Evolutionary conservation across 2,113 vertebrate species (phyloP).

Genomic region (Synchiropus splendidus): DNA sequence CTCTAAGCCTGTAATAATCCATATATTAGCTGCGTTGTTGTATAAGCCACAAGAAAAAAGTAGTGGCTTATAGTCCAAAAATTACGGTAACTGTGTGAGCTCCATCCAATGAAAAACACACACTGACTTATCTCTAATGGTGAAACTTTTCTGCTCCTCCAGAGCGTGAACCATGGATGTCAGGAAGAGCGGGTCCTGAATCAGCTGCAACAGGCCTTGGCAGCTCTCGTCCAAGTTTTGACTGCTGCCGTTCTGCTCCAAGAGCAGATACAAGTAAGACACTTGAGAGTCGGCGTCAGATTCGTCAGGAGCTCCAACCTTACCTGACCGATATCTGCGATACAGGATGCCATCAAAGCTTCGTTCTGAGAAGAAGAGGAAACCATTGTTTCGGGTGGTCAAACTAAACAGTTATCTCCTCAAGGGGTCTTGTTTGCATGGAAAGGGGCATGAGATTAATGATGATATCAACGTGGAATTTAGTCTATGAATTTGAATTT

Average conservation of each 20-base stretch:
- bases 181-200: slow-evolving; percentile 50
- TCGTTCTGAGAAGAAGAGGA: slow-evolving; percentile 37
- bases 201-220: slow-evolving; percentile 38
- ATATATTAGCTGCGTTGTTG: no score
- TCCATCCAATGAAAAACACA: background rate
- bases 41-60: no score
- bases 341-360: slow-evolving; percentile 28
- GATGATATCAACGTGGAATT: no score
- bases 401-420: no score
- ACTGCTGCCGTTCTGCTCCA: slow-evolving; percentile 31
- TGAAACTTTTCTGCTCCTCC: slow-evolving; percentile 58
- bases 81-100: no score
- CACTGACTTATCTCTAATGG: slow-evolving; percentile 51
- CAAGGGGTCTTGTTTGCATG: no score
- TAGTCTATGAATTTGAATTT: no score
- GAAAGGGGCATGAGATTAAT: no score
- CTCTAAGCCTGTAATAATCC: no score
- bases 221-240: slow-evolving; percentile 36
- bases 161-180: slow-evolving; percentile 53
- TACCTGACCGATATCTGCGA: slow-evolving; percentile 64
- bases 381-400: no score
- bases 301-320: background rate
- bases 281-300: background rate
- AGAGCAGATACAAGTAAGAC: slow-evolving; percentile 8
- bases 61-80: no score